Conservation (phyloP, 2,888 invertebrate species). For the Dasysyrphus tricinctus region DNA sequence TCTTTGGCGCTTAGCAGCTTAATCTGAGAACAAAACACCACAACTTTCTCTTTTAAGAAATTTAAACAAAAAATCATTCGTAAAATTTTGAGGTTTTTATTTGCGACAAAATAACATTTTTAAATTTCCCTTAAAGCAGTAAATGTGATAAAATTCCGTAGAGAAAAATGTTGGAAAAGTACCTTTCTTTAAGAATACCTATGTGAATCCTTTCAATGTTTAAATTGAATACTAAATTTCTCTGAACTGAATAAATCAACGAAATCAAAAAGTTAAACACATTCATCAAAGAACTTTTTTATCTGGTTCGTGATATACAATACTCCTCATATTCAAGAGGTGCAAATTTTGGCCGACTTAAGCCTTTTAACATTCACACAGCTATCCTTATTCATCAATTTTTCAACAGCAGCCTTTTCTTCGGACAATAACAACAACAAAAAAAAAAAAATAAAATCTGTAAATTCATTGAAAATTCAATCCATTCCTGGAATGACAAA, state of each 20-base stretch:
- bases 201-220: too few species aligned
- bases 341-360: constrained; percentile 9
- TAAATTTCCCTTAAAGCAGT: too few species aligned
- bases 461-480: constrained; percentile 63
- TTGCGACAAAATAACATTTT: too few species aligned
- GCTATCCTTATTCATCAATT: constrained; percentile 9
- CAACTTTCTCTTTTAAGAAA: too few species aligned
- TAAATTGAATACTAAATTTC: too few species aligned
- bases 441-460: constrained; percentile 25
- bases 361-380: constrained; percentile 13
- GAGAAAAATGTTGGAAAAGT: too few species aligned
- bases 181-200: too few species aligned
- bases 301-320: background rate
- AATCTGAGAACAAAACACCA: too few species aligned
- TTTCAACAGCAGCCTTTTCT: constrained; percentile 20
- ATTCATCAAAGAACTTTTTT: background rate
- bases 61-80: too few species aligned
- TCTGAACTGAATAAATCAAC: background rate
- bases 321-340: constrained; percentile 6
- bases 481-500: constrained; percentile 64
- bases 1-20: too few species aligned
- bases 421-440: background rate
- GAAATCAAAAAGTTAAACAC: constrained; percentile 5
- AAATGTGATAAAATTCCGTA: too few species aligned
- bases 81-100: too few species aligned